Evolutionary conservation across 2,888 invertebrate species (phyloP).

Genomic region (Orthosia gothica): DNA sequence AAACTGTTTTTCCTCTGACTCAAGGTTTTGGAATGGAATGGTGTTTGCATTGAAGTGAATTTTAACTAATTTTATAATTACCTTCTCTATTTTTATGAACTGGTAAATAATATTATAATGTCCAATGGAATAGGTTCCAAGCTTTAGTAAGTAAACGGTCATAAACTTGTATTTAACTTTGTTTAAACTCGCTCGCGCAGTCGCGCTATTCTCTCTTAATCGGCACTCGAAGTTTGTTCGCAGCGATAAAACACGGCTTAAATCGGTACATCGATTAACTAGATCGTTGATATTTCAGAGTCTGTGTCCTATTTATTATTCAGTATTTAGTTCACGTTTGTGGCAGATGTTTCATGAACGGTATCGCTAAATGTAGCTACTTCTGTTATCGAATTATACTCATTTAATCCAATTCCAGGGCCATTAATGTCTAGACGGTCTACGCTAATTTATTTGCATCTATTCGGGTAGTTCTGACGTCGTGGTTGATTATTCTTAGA

Average conservation of each 20-base stretch:
- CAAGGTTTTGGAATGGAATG: conserved; percentile 7
- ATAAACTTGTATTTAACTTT: conserved; percentile 61
- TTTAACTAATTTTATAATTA: background rate
- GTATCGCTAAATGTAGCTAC: conserved; percentile 35
- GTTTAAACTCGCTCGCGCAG: conserved; percentile 55
- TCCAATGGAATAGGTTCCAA: conserved; percentile 23
- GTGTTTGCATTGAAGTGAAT: background rate
- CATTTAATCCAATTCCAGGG: conserved; percentile 63
- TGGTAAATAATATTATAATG: conserved; percentile 41
- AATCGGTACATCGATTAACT: conserved; percentile 63
- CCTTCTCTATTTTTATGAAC: conserved; percentile 14
- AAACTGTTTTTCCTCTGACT: background rate
- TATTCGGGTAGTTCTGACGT: conserved; percentile 68
- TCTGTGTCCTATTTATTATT: conserved; percentile 54
- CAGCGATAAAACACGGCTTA: conserved; percentile 62
- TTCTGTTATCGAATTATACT: conserved; percentile 54
- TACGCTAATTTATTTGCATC: conserved; percentile 66
- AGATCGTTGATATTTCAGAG: conserved; percentile 47
- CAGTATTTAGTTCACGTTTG: background rate
- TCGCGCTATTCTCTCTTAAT: conserved; percentile 63
- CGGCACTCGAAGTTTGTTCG: conserved; percentile 59
- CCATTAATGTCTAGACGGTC: conserved; percentile 73
- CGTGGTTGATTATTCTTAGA: conserved; percentile 55
- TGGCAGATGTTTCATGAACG: conserved; percentile 26
- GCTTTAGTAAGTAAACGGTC: conserved; percentile 46